Conservation (phyloP, 1,140 invertebrate genomes). For the Bombus soroeensis region DNA sequence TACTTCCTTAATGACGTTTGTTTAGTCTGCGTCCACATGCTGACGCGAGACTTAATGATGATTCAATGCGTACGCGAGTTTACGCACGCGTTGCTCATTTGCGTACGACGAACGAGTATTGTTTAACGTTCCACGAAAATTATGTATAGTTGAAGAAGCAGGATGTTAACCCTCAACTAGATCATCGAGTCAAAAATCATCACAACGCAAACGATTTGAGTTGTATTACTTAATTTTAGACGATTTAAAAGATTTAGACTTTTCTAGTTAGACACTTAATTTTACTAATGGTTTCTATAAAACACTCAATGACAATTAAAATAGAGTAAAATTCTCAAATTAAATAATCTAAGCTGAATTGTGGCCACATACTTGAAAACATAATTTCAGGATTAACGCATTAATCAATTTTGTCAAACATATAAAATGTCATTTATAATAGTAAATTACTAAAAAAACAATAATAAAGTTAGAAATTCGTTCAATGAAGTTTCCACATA, state of each 20-base stretch:
- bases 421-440: no score
- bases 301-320: neutral
- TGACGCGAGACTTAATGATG: neutral
- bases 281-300: neutral
- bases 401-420: no score
- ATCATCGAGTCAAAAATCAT: neutral
- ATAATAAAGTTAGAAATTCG: no score
- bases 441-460: no score
- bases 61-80: neutral
- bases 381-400: no score
- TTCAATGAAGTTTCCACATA: no score
- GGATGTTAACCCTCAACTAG: neutral
- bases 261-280: neutral
- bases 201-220: neutral
- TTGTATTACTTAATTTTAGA: neutral
- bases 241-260: no score
- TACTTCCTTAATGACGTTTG: conserved; percentile 4
- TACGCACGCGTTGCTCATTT: neutral
- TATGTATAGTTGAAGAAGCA: neutral
- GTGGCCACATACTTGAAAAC: no score
- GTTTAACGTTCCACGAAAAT: neutral
- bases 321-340: neutral
- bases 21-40: neutral
- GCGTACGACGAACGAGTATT: neutral
- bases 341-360: no score